These are phyloP conservation scores for Brachyhypopomus gauderio DNA, from an alignment of 2,113 vertebrate species.

Conservation along the genomic window DNA sequence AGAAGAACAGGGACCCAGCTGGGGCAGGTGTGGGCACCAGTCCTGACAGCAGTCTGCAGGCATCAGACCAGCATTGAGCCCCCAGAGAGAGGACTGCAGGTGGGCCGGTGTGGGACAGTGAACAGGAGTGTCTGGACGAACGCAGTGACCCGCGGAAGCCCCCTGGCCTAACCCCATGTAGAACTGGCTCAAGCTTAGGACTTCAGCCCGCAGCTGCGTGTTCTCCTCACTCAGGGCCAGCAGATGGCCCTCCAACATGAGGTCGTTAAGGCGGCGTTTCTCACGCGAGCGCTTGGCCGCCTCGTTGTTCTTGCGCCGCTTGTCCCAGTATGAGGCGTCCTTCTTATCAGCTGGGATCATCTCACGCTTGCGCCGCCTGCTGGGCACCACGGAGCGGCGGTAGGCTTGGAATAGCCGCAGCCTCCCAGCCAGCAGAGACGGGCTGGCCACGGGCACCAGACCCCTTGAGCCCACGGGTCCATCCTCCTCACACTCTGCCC, in stretches of 20 bases:
- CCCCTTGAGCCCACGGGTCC: neutral
- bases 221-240: slow-evolving; percentile 74
- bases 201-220: slow-evolving; percentile 62
- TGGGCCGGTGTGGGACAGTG: neutral
- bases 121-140: neutral
- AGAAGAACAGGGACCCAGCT: neutral
- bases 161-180: slow-evolving; percentile 42
- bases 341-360: slow-evolving; percentile 69
- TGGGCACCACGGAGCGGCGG: slow-evolving; percentile 11
- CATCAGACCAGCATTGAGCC: neutral
- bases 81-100: slow-evolving; percentile 26
- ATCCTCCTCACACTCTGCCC: slow-evolving; percentile 36
- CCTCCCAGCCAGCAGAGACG: slow-evolving; percentile 41
- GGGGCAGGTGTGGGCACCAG: slow-evolving; percentile 19
- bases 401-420: slow-evolving; percentile 40
- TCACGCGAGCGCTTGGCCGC: slow-evolving; percentile 73
- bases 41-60: slow-evolving; percentile 22
- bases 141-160: neutral
- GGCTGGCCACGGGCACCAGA: neutral
- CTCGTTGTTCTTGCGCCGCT: slow-evolving; percentile 75
- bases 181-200: slow-evolving; percentile 65
- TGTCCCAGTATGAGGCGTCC: slow-evolving; percentile 74
- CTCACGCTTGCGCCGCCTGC: slow-evolving; percentile 63
- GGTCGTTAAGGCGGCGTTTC: slow-evolving; percentile 66
- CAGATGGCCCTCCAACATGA: slow-evolving; percentile 70